Percentiles rank a stretch among this genome's conserved stretches.
Evolutionary conservation across 2,113 vertebrate species (phyloP).

Genomic region (Dryoscopus gambensis): DNA sequence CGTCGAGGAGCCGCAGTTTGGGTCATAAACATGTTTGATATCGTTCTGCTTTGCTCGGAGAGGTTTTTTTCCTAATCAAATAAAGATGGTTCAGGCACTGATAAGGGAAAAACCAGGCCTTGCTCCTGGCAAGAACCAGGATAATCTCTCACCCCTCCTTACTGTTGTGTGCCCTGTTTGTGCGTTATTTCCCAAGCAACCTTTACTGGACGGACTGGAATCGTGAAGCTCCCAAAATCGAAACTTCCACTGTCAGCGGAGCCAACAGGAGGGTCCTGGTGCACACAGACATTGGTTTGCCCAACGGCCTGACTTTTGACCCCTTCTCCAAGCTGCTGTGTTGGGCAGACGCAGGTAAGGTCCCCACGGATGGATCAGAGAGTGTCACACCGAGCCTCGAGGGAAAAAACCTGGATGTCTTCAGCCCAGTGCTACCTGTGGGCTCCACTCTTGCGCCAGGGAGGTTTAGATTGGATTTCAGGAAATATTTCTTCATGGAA

Average conservation of each 20-base stretch:
- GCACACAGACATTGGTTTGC: constrained; percentile 86
- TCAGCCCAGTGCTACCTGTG: background rate
- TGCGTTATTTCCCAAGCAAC: constrained; percentile 70
- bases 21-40: background rate
- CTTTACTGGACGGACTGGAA: constrained; percentile 99
- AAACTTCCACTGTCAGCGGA: constrained; percentile 83
- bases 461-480: background rate
- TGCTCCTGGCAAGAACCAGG: background rate
- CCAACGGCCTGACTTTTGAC: constrained; percentile 90
- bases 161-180: background rate
- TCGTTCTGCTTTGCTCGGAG: background rate
- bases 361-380: background rate
- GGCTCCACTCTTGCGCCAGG: background rate
- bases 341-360: constrained; percentile 94
- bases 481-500: background rate
- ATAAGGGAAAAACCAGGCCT: background rate
- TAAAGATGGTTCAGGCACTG: background rate
- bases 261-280: constrained; percentile 86
- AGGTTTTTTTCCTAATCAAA: background rate
- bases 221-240: constrained; percentile 94
- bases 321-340: constrained; percentile 82
- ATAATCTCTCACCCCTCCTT: background rate
- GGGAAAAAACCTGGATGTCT: background rate
- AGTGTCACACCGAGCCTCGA: fast-evolving
- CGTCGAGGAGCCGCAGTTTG: fast-evolving